phyloP scores from a whole-genome alignment of 2,888 invertebrate species.

The Pomacea canaliculata region DNA sequence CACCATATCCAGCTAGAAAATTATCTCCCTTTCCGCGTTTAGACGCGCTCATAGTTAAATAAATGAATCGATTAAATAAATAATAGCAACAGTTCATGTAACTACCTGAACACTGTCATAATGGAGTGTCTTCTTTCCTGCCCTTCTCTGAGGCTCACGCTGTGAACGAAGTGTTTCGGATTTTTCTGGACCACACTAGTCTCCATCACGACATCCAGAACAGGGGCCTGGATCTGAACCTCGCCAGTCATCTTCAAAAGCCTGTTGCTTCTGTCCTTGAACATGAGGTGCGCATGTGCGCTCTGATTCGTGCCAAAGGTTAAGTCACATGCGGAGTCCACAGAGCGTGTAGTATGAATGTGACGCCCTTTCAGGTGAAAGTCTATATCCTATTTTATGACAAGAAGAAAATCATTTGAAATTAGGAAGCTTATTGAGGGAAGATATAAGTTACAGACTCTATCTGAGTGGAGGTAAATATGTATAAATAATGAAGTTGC shows the following conservation, averaged over 20 bases:
- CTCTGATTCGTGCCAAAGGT: background rate
- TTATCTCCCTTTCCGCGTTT: too few species aligned
- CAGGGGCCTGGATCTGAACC: background rate
- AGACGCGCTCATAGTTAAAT: too few species aligned
- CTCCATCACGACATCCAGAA: background rate
- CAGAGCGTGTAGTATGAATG: background rate
- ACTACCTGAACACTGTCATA: background rate
- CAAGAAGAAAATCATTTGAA: background rate
- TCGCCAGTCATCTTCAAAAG: background rate
- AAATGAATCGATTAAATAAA: too few species aligned
- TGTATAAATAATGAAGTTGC: background rate
- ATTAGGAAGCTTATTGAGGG: background rate
- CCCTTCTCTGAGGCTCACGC: background rate
- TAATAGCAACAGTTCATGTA: background rate
- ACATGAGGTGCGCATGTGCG: background rate
- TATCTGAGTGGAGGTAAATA: background rate
- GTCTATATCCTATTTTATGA: background rate
- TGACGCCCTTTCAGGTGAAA: background rate
- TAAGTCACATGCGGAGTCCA: background rate
- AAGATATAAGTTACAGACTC: background rate
- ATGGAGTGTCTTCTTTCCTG: background rate
- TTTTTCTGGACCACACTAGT: background rate
- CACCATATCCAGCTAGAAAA: too few species aligned
- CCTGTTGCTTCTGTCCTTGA: slow-evolving; percentile 1
- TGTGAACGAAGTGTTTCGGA: background rate